Evolutionary conservation across 2,888 invertebrate genomes (phyloP), one percentile per base, ranked within the genome.

Genomic region (Zaprionus obscuricornis): DNA sequence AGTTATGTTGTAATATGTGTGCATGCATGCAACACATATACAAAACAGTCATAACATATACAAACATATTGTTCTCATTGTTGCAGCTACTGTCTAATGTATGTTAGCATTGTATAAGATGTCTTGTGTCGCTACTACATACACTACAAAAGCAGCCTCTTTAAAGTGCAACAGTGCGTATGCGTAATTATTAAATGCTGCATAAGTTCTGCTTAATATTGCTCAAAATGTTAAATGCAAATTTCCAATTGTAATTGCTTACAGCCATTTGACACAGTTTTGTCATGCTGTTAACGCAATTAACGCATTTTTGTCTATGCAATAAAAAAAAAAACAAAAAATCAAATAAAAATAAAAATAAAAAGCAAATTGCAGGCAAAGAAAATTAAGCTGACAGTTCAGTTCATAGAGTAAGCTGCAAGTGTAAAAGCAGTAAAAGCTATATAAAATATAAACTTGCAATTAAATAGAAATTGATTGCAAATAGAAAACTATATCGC

Each of bases 101-200:
- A 33, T 42, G 43, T 27, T 56, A 49, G 26, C 37, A 36, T 37
- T 59, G 58, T 59, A 62, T 2, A 55, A 56, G 51, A 58, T 64
- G 39, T 60, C 58, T 66, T 64, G n/a, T 49, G 10, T 17, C 31
- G 43, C 66, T 49, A 47, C 46, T 45, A 58, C 66, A 63, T 57
- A 56, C 78, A 68, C 72, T 78, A 73, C 47, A 66, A 73, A 50
- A 58, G 60, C 58, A 59, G 62, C 52, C 57, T 57, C 74, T 74
- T 83, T 74, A 66, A 79, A 68, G 59, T 59, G 52, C 74, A 79
- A 74, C 78, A 64, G 68, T 71, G 78, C 78, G 78, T 79, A 79
- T 79, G 77, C 78, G 81, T 66, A 79, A 79, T 83, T 81, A 81
- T 76, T 76, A 68, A 79, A 81, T 83, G 84, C 84, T 57, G 74